Conservation (phyloP, 2,113 vertebrate species). For the Struthio camelus region DNA sequence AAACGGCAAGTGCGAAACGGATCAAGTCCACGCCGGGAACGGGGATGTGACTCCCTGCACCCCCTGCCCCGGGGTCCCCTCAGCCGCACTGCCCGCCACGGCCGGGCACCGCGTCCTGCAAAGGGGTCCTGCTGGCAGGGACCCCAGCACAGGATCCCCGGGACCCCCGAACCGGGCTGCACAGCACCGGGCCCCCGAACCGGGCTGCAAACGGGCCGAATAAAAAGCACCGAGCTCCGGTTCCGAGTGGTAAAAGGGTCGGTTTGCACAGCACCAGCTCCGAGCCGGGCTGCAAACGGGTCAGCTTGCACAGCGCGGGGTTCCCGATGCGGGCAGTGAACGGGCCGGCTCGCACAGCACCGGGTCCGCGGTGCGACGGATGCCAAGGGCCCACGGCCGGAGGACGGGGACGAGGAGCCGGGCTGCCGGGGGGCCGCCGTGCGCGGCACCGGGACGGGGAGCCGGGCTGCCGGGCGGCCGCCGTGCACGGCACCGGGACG, state of each 20-base stretch:
- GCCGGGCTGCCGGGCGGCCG: too few species aligned
- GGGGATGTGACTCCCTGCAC: neutral
- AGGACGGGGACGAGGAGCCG: neutral
- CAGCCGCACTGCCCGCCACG: too few species aligned
- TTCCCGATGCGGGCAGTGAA: neutral
- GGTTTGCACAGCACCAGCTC: too few species aligned
- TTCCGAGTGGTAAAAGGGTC: too few species aligned
- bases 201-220: neutral
- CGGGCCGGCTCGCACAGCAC: neutral
- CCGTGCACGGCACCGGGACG: neutral
- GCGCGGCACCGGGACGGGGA: neutral
- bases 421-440: neutral
- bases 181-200: neutral
- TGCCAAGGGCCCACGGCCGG: too few species aligned
- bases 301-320: rapidly evolving
- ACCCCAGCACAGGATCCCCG: neutral
- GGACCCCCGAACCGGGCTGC: neutral
- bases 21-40: rapidly evolving
- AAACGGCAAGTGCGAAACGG: neutral
- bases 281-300: neutral
- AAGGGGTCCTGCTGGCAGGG: neutral
- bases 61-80: too few species aligned
- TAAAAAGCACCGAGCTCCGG: too few species aligned
- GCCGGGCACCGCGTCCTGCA: too few species aligned
- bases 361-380: neutral